These are phyloP conservation scores for Parnassius apollo DNA, from an alignment of 2,888 invertebrate species.

Conservation along the genomic window DNA sequence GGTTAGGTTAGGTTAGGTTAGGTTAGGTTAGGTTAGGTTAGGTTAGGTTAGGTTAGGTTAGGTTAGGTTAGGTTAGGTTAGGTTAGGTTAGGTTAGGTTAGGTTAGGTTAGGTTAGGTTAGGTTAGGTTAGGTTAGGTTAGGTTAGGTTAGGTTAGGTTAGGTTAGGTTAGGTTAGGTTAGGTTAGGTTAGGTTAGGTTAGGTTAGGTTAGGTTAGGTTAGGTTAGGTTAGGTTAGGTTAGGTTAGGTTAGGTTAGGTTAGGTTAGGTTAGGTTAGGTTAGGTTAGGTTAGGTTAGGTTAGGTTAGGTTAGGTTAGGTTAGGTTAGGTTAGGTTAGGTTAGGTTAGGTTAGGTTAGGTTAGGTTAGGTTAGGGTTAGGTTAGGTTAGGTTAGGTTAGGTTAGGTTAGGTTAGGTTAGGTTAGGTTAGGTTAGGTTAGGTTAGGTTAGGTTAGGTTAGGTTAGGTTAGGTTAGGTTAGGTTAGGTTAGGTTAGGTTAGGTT, in stretches of 20 bases:
- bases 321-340: conserved; percentile 29
- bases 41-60: conserved; percentile 7
- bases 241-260: conserved; percentile 27
- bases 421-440: conserved; percentile 19
- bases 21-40: conserved; percentile 9
- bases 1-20: conserved; percentile 19
- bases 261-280: conserved; percentile 30
- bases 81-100: conserved; percentile 28
- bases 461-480: conserved; percentile 28
- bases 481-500: background rate
- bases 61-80: conserved; percentile 6
- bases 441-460: conserved; percentile 29
- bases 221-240: conserved; percentile 30
- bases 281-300: conserved; percentile 30
- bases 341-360: conserved; percentile 30
- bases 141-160: conserved; percentile 24
- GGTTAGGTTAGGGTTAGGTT: conserved; percentile 27
- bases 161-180: conserved; percentile 31
- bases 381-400: conserved; percentile 32
- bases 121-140: conserved; percentile 4
- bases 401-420: conserved; percentile 31
- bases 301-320: conserved; percentile 31
- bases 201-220: conserved; percentile 24
- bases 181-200: conserved; percentile 27
- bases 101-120: conserved; percentile 31